Percentiles rank a stretch among this genome's conserved stretches.
phyloP scores from a whole-genome alignment of 2,113 vertebrate genomes.

The Cisticola juncidis region DNA sequence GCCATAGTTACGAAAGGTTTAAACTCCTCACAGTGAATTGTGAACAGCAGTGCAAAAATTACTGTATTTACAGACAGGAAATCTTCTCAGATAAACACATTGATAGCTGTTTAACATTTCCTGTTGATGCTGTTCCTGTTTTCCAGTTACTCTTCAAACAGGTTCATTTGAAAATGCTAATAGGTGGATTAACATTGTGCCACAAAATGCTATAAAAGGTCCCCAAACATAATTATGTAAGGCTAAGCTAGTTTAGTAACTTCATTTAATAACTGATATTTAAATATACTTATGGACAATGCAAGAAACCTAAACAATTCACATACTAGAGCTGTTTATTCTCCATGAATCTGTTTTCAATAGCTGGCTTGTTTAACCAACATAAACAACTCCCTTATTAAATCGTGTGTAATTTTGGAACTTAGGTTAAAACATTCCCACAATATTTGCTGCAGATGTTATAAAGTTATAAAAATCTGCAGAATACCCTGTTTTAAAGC shows the following conservation, averaged over 20 bases:
- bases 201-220: background rate
- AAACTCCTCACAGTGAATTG: background rate
- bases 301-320: slow-evolving; percentile 20
- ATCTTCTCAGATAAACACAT: background rate
- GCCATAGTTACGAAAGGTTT: background rate
- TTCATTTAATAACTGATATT: slow-evolving; percentile 6
- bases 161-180: background rate
- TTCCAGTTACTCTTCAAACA: background rate
- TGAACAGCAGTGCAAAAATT: background rate
- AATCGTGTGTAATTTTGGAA: slow-evolving; percentile 51
- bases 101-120: background rate
- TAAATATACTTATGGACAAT: slow-evolving; percentile 5
- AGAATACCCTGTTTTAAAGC: slow-evolving; percentile 14
- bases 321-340: slow-evolving; percentile 5
- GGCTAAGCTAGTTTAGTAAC: background rate
- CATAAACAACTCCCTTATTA: slow-evolving; percentile 47
- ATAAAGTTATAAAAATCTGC: slow-evolving; percentile 19
- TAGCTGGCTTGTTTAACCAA: slow-evolving; percentile 49
- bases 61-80: background rate
- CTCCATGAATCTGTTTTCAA: slow-evolving; percentile 48
- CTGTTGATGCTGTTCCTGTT: background rate
- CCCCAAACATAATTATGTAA: background rate
- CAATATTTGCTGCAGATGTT: slow-evolving; percentile 59
- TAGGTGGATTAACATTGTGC: background rate
- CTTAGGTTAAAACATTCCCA: slow-evolving; percentile 19